Base-by-base conservation (phyloP, 2,888 invertebrate species). In the Trissoscelio sp. region DNA sequence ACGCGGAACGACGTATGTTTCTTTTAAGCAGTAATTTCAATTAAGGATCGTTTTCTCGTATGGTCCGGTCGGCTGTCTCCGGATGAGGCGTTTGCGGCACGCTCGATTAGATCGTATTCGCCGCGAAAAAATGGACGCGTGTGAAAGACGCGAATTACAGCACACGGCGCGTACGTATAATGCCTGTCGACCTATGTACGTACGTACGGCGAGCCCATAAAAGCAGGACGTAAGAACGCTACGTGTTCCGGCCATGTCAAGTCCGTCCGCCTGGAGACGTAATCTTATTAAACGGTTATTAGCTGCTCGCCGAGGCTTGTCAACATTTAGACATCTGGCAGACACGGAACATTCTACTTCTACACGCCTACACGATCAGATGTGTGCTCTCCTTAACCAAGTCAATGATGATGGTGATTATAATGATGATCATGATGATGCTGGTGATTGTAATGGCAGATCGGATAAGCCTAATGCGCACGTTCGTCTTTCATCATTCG, bases 231-330 rank as follows among this genome's bases (percentile, higher is more conserved):
- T 85, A 85, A 86, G 86, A 86, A 83, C 84, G 79, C 85, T 85
- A 86, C 87, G 87, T 87, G 89, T 89, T 89, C 88, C 87, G 88
- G 86, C 86, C 88, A 88, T 88, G 89, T 90, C 90, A 89, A 87
- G 88, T 87, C 86, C 85, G 87, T 88, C 87, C 87, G 84, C 84
- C 86, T 83, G 86, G 86, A 88, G 89, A 90, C 90, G 88, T 90
- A 90, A 90, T 89, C 89, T 90, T 90, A 90, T 90, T 90, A 90
- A 90, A 90, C 89, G 90, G 89, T 88, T 90, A 90, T 89, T 90
- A 90, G 89, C 89, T 88, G 88, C 88, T 88, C 89, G 89, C 85
- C 87, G 86, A 86, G 88, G 87, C 90, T 90, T 89, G 89, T 90
- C 90, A 89, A 90, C 89, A 89, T 90, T 90, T 90, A 89, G 90